These are phyloP conservation scores for Spheniscus mendiculus DNA, from an alignment of 2,113 vertebrate genomes.

Conservation along the genomic window DNA sequence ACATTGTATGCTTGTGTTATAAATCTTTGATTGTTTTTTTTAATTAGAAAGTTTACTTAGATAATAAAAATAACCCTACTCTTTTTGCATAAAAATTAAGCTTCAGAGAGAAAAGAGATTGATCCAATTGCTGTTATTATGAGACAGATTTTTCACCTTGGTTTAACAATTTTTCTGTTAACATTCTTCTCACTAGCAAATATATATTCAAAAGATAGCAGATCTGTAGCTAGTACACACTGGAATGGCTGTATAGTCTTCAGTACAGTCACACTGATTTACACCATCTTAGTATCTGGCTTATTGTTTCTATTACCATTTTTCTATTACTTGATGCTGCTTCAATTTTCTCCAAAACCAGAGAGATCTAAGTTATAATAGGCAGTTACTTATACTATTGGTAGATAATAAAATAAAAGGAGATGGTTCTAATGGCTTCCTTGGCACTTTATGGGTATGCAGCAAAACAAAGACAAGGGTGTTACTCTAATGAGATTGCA, in stretches of 20 bases:
- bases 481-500: not conserved
- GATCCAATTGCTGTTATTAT: not conserved
- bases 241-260: not conserved
- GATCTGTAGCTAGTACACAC: not conserved
- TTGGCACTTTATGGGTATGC: not conserved
- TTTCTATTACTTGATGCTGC: not conserved
- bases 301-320: conserved; percentile 12
- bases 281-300: conserved; percentile 1
- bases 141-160: not conserved
- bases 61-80: not conserved
- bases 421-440: not conserved
- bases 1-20: not conserved
- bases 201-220: not conserved
- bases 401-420: conserved; percentile 15
- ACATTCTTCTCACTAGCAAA: not conserved
- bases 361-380: not conserved
- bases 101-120: not conserved
- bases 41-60: conserved; percentile 23
- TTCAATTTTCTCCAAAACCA: conserved; percentile 16
- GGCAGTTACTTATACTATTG: not conserved
- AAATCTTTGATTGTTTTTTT: conserved; percentile 28
- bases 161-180: conserved; percentile 11
- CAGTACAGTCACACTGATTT: not conserved
- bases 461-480: not conserved
- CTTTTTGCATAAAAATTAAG: not conserved